Evolutionary conservation across 2,113 vertebrate species (phyloP).

Genomic region (Strigops habroptila): DNA sequence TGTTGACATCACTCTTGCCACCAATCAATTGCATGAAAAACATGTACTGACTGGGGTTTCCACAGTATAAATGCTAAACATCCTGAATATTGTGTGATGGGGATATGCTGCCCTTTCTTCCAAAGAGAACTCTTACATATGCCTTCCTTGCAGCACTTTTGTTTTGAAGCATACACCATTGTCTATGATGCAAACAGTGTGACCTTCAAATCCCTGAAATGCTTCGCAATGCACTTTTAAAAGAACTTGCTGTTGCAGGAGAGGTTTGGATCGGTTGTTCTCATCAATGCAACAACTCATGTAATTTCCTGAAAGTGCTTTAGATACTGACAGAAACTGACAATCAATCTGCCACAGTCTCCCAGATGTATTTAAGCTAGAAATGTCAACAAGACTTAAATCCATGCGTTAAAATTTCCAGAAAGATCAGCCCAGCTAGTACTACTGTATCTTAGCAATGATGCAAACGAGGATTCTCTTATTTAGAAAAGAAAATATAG

Average conservation of each 20-base stretch:
- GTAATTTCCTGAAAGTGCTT: background rate
- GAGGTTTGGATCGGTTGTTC: background rate
- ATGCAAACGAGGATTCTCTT: background rate
- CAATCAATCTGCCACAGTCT: background rate
- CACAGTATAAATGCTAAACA: background rate
- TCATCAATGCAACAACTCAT: background rate
- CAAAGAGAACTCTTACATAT: background rate
- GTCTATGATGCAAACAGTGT: background rate
- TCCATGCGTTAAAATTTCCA: background rate
- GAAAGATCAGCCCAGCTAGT: background rate
- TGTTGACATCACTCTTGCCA: background rate
- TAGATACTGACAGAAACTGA: background rate
- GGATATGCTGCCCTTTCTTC: background rate
- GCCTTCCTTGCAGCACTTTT: constrained; percentile 5
- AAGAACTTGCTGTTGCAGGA: background rate
- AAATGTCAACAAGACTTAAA: background rate
- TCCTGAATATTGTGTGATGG: background rate
- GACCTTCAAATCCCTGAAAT: constrained; percentile 40
- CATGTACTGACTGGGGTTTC: background rate
- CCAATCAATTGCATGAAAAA: background rate
- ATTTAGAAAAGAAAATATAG: background rate
- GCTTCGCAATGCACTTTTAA: background rate
- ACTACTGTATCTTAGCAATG: background rate
- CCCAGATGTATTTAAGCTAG: background rate
- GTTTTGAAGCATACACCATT: background rate